phyloP scores from a whole-genome alignment of 2,797 vertebrate species.

The Morelia viridis region DNA sequence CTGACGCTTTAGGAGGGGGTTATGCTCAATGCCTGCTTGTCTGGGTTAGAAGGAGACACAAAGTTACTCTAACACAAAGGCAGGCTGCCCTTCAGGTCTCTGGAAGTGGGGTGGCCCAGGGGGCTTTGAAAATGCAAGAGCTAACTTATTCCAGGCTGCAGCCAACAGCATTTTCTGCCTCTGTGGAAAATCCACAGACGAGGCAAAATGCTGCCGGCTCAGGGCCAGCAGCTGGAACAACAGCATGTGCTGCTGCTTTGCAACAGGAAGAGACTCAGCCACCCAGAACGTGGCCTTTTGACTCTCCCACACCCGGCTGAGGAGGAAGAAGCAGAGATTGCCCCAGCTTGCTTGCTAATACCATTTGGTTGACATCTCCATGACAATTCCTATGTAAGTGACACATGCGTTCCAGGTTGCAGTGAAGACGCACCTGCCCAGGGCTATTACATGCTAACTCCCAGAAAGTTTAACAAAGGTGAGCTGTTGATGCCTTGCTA shows the following conservation, averaged over 20 bases:
- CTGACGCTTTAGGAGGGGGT: too few species aligned
- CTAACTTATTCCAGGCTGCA: accelerated
- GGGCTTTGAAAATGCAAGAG: neutral
- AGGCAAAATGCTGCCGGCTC: neutral
- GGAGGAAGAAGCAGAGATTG: neutral
- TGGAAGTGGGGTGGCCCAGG: neutral
- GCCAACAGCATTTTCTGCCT: constrained; percentile 18
- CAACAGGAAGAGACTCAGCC: accelerated
- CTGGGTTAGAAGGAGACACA: neutral
- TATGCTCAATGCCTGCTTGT: neutral
- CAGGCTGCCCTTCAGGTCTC: neutral
- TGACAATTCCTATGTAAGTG: neutral
- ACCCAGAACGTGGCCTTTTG: accelerated
- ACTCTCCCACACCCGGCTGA: accelerated
- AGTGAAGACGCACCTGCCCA: neutral
- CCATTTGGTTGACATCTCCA: neutral
- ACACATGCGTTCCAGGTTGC: neutral
- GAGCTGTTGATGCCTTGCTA: neutral
- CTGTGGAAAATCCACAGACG: constrained; percentile 43
- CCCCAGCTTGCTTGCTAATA: neutral
- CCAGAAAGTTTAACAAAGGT: neutral
- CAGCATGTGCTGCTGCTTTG: neutral
- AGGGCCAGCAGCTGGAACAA: neutral
- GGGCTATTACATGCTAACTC: neutral
- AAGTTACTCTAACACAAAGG: neutral